phyloP scores from a whole-genome alignment of 2,888 invertebrate genomes.

The Maniola hyperantus region DNA sequence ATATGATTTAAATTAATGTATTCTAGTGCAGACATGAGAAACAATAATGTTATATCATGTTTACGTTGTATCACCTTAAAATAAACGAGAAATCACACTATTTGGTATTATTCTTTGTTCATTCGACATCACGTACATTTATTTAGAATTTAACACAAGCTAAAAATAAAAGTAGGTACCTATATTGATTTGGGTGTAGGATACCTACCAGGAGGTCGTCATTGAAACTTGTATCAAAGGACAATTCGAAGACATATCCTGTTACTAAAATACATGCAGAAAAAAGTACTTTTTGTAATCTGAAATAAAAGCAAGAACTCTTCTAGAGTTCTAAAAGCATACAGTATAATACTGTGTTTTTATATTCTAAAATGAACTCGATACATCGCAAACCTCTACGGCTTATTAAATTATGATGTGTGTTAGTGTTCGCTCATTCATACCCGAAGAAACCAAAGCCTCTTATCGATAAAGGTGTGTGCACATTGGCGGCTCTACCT shows the following conservation, averaged over 20 bases:
- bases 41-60: constrained; percentile 15
- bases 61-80: constrained; percentile 36
- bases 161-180: neutral
- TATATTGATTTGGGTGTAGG: neutral
- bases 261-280: neutral
- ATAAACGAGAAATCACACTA: neutral
- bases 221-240: constrained; percentile 13
- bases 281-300: neutral
- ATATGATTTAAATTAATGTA: constrained; percentile 17
- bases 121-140: neutral
- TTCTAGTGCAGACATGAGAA: constrained; percentile 19
- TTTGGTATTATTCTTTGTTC: neutral
- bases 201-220: neutral
- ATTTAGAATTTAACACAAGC: neutral
- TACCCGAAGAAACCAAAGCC: constrained; percentile 63
- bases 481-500: constrained; percentile 77
- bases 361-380: constrained; percentile 7
- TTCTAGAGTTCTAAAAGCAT: constrained; percentile 1
- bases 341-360: neutral
- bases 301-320: constrained; percentile 5
- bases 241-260: neutral
- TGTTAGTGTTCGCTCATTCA: constrained; percentile 33
- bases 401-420: constrained; percentile 22
- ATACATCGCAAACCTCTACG: constrained; percentile 37
- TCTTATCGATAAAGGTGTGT: constrained; percentile 42